A percentile compares a stretch with the other conserved stretches of the same genome.
phyloP scores from a whole-genome alignment of 2,113 vertebrate genomes.

The Aegithalos caudatus region DNA sequence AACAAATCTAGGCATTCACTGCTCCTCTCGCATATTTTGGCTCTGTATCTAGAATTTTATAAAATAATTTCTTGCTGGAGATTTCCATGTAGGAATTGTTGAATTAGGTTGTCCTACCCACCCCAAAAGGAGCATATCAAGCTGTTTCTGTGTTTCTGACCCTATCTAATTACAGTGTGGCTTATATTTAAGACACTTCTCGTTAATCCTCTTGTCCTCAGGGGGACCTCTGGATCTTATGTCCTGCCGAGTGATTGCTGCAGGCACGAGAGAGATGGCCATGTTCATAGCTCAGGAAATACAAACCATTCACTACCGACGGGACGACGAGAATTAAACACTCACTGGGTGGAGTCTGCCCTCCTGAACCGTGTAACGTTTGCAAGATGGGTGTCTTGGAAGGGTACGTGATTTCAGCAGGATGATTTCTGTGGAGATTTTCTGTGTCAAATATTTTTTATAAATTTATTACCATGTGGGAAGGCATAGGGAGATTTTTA shows the following conservation, averaged over 20 bases:
- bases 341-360: not conserved
- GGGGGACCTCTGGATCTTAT: conserved; percentile 87
- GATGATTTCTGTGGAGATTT: not conserved
- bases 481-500: conserved; percentile 40
- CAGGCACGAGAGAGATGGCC: conserved; percentile 80
- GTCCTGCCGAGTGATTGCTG: conserved; percentile 86
- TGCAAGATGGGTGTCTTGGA: not conserved
- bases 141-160: not conserved
- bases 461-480: conserved; percentile 35
- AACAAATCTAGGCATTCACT: not conserved
- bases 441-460: conserved; percentile 38
- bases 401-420: not conserved
- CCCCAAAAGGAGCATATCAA: not conserved
- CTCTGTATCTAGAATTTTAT: not conserved
- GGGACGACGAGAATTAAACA: conserved; percentile 73
- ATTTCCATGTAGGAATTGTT: not conserved
- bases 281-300: conserved; percentile 80
- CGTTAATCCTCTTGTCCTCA: conserved; percentile 52
- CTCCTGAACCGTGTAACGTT: not conserved
- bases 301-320: conserved; percentile 78
- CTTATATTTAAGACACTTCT: not conserved
- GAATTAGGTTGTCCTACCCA: not conserved
- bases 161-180: not conserved
- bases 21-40: not conserved
- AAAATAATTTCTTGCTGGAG: not conserved